Conservation (phyloP, 2,113 vertebrate species). For the Sitta europaea region DNA sequence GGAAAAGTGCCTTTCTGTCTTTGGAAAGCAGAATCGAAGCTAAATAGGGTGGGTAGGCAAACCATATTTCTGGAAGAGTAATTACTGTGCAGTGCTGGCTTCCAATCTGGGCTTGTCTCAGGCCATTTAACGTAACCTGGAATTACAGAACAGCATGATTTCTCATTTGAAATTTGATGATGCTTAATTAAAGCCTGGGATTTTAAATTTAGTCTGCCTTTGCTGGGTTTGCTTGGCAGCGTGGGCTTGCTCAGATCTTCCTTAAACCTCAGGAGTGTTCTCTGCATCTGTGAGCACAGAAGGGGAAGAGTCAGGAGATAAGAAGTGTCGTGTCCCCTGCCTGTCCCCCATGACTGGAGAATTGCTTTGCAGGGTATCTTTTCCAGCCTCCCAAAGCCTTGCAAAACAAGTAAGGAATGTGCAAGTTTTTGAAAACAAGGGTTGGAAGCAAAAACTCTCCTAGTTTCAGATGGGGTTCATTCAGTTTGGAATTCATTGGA, state of each 20-base stretch:
- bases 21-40: slow-evolving; percentile 33
- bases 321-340: background rate
- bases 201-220: slow-evolving; percentile 60
- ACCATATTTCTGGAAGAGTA: slow-evolving; percentile 62
- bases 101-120: slow-evolving; percentile 61
- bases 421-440: background rate
- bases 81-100: slow-evolving; percentile 39
- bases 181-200: slow-evolving; percentile 51
- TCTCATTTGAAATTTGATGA: slow-evolving; percentile 59
- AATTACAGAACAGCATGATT: slow-evolving; percentile 64
- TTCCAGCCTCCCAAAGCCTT: background rate
- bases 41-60: slow-evolving; percentile 52
- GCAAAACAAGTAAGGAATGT: background rate
- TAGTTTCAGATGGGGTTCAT: background rate
- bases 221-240: slow-evolving; percentile 9
- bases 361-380: background rate
- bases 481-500: background rate
- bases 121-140: slow-evolving; percentile 52
- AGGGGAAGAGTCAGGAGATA: background rate
- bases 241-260: slow-evolving; percentile 7
- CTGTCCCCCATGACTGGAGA: background rate
- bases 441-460: background rate
- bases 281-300: background rate
- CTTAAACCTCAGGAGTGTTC: slow-evolving; percentile 27
- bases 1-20: slow-evolving; percentile 49